Evolutionary conservation across 2,113 vertebrate species (phyloP).

Genomic region (Cephalopholis sonnerati): DNA sequence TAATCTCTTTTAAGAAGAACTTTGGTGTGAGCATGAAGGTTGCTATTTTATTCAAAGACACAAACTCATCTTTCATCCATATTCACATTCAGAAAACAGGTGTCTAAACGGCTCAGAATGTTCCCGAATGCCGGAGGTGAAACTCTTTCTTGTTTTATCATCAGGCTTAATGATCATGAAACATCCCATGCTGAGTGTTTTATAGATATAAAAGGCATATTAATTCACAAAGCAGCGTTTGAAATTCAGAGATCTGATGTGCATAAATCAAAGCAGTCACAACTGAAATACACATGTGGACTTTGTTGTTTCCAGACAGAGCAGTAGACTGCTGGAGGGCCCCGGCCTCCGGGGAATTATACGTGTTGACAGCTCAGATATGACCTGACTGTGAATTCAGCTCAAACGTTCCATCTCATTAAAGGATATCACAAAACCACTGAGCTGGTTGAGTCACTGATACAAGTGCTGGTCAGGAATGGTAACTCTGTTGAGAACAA

Average conservation of each 20-base stretch:
- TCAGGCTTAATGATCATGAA: constrained; percentile 34
- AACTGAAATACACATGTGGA: constrained; percentile 10
- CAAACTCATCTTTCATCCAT: not conserved
- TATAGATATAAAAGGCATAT: constrained; percentile 3
- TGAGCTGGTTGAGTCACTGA: constrained; percentile 66
- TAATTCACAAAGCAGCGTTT: constrained; percentile 31
- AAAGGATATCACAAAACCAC: constrained; percentile 59
- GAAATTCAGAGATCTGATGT: constrained; percentile 24
- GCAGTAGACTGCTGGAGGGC: constrained; percentile 48
- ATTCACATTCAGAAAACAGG: constrained; percentile 11
- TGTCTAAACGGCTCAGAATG: constrained; percentile 14
- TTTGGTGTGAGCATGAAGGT: not conserved
- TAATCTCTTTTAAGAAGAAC: not conserved
- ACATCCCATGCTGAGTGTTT: constrained; percentile 18
- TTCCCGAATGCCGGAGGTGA: constrained; percentile 13
- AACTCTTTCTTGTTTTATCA: constrained; percentile 8
- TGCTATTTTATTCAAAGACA: not conserved
- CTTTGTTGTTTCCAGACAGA: constrained; percentile 59
- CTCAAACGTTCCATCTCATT: constrained; percentile 65
- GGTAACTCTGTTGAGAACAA: constrained; percentile 15
- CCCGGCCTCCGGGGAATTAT: constrained; percentile 56
- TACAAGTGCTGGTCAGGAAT: constrained; percentile 43
- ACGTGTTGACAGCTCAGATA: constrained; percentile 63
- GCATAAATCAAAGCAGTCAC: constrained; percentile 44
- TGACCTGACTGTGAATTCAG: constrained; percentile 69